Base-by-base conservation (phyloP, 2,888 invertebrate species). In the Cheilosia vernalis region DNA sequence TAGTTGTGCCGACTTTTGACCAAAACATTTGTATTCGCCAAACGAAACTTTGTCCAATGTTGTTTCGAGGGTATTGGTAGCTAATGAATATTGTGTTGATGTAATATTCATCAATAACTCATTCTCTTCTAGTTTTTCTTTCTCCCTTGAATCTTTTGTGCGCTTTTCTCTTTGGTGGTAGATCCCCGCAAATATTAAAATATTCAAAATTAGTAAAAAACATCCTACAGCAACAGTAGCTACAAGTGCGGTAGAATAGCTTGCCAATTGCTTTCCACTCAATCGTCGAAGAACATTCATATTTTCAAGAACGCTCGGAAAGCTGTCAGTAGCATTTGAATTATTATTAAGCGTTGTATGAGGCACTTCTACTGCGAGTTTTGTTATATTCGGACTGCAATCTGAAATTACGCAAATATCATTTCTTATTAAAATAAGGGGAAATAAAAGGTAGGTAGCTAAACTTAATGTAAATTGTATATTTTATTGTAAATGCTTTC, bases 201-300 rank as follows among this genome's bases (percentile, higher is more conserved):
- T 95, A 90, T 97, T 97, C 30, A 97, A 93, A 33, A 97, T 93
- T 9, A 97, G 93, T 7, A 97, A 93, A 88, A 97, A 96, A 89
- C 97, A 96, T 1, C 97, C 97, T 9, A 97, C 96, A 0, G 96
- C 96, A 86, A 97, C 96, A 0, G 97, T 97, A 33, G 97, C 96
- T 7, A 97, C 96, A 19, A 98, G 93, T 0, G 97, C 97, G 0
- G 97, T 97, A 6, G 97, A 97, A 91, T 97, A 97, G 80, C 96
- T 97, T 90, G 97, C 97, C 89, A 97, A 97, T 89, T 97, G 97
- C 80, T 95, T 96, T 69, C 90, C 91, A n/a, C 96, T 95, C 7
- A 96, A 93, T 60, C 96, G 95, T 44, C 96, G 94, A 56, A 96
- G 92, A 3, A 97, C 93, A 84, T 96, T 95, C 89, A 95, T 93